Evolutionary conservation across 92 coral and sea anemone genomes (phyloP).

Genomic region (Heliopora coerulea): DNA sequence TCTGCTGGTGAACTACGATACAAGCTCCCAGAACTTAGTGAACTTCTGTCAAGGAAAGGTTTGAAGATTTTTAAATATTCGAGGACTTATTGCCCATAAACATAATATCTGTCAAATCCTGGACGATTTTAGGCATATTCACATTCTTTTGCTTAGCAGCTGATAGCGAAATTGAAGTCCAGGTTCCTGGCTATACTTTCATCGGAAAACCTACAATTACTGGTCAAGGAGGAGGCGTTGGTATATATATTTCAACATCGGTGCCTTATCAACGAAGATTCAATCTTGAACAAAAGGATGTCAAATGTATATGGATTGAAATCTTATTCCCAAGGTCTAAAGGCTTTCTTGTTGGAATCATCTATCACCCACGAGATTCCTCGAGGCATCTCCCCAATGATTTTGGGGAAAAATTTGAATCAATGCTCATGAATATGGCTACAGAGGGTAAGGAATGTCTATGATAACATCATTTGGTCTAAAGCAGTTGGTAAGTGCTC

Average conservation of each 20-base stretch:
- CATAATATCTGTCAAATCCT: too few species aligned
- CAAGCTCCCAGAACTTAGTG: constrained; percentile 40
- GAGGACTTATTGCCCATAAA: constrained; percentile 44
- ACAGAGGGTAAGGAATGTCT: constrained; percentile 7
- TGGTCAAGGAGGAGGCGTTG: constrained; percentile 50
- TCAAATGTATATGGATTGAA: constrained; percentile 53
- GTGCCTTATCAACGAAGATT: constrained; percentile 39
- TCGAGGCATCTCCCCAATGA: neutral
- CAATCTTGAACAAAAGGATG: constrained; percentile 40
- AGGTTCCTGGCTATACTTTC: too few species aligned
- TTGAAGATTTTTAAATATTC: constrained; percentile 50
- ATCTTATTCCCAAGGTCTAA: constrained; percentile 55
- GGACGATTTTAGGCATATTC: too few species aligned
- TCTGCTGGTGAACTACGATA: constrained; percentile 29
- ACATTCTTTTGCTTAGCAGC: too few species aligned
- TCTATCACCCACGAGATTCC: neutral
- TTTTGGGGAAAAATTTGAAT: neutral
- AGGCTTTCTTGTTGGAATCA: constrained; percentile 43
- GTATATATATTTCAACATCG: constrained; percentile 40
- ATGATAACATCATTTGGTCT: neutral
- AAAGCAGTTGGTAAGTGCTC: constrained; percentile 25
- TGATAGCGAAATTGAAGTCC: too few species aligned
- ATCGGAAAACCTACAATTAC: constrained; percentile 48
- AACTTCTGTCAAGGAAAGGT: constrained; percentile 47
- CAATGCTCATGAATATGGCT: neutral